Percentiles rank a stretch among this genome's conserved stretches.
Evolutionary conservation across 2,888 invertebrate genomes (phyloP).

Genomic region (Drosophila multiciliata): DNA sequence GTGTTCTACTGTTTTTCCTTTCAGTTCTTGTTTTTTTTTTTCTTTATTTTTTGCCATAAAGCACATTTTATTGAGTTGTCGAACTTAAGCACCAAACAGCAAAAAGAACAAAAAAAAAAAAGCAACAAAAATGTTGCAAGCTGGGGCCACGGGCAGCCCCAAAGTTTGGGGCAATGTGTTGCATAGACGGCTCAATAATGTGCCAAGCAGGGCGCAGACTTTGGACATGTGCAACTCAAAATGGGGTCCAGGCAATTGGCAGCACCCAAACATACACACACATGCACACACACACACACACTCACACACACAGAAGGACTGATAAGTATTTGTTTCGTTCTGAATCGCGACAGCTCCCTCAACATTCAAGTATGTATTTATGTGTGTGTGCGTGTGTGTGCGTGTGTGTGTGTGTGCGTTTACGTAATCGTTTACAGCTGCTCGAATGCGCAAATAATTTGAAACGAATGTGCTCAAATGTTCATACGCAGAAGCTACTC

Average conservation of each 20-base stretch:
- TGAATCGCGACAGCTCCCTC: slow-evolving; percentile 51
- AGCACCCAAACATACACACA: slow-evolving; percentile 49
- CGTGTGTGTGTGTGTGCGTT: slow-evolving; percentile 35
- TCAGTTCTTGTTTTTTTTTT: slow-evolving; percentile 31
- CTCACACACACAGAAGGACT: slow-evolving; percentile 51
- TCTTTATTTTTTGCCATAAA: slow-evolving; percentile 78
- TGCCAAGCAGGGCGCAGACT: slow-evolving; percentile 49
- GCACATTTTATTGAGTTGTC: slow-evolving; percentile 84
- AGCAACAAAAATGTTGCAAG: slow-evolving; percentile 31
- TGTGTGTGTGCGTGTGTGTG: slow-evolving; percentile 6
- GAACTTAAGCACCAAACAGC: slow-evolving; percentile 77
- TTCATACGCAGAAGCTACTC: slow-evolving; percentile 65
- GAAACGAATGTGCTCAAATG: slow-evolving; percentile 72
- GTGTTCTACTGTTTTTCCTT: slow-evolving; percentile 43
- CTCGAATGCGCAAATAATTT: slow-evolving; percentile 82
- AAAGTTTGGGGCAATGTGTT: slow-evolving; percentile 74
- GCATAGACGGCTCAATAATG: slow-evolving; percentile 79
- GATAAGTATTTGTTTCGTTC: slow-evolving; percentile 68
- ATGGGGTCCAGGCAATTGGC: slow-evolving; percentile 70
- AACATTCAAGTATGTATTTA: slow-evolving; percentile 11
- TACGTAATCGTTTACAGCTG: slow-evolving; percentile 84
- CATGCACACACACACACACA: slow-evolving; percentile 32
- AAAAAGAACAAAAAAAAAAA: slow-evolving; percentile 42
- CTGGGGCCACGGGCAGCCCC: slow-evolving; percentile 29
- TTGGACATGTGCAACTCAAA: slow-evolving; percentile 67